phyloP scores from a whole-genome alignment of 2,888 invertebrate species.

The Syrphus vitripennis region DNA sequence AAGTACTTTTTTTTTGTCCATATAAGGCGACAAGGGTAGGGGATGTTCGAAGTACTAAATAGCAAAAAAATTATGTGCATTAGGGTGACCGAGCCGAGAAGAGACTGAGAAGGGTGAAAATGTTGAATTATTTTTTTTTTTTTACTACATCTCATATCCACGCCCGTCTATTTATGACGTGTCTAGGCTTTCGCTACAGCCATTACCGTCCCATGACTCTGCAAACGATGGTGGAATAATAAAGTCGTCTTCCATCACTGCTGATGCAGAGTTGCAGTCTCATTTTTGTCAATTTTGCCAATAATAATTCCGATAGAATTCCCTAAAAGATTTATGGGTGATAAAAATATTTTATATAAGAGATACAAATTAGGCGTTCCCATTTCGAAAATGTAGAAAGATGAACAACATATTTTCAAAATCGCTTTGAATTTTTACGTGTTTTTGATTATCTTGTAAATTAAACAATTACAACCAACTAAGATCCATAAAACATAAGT shows the following conservation, averaged over 20 bases:
- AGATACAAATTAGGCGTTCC: background rate
- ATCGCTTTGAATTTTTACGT: background rate
- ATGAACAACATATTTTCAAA: background rate
- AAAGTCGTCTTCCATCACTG: slow-evolving; percentile 12
- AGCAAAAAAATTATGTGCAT: slow-evolving; percentile 66
- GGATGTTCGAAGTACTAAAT: slow-evolving; percentile 53
- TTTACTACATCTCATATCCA: slow-evolving; percentile 10
- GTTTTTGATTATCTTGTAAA: slow-evolving; percentile 53
- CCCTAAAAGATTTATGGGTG: slow-evolving; percentile 9
- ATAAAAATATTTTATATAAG: background rate
- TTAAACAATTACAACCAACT: slow-evolving; percentile 51
- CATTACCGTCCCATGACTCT: slow-evolving; percentile 57
- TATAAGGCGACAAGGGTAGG: background rate
- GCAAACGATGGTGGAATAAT: slow-evolving; percentile 48
- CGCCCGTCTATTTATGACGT: slow-evolving; percentile 44
- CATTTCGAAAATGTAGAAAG: background rate
- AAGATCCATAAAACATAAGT: slow-evolving; percentile 58
- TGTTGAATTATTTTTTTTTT: slow-evolving; percentile 47
- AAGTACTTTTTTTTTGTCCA: slow-evolving; percentile 36
- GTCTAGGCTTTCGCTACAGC: slow-evolving; percentile 45
- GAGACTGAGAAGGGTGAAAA: background rate
- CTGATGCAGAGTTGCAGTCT: slow-evolving; percentile 56
- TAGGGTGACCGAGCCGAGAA: slow-evolving; percentile 10
- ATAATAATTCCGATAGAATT: slow-evolving; percentile 31
- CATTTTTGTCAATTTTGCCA: slow-evolving; percentile 52